A percentile compares a stretch with the other conserved stretches of the same genome.
Conservation (phyloP, 1,140 invertebrate species). For the Magallana ariakensis region DNA sequence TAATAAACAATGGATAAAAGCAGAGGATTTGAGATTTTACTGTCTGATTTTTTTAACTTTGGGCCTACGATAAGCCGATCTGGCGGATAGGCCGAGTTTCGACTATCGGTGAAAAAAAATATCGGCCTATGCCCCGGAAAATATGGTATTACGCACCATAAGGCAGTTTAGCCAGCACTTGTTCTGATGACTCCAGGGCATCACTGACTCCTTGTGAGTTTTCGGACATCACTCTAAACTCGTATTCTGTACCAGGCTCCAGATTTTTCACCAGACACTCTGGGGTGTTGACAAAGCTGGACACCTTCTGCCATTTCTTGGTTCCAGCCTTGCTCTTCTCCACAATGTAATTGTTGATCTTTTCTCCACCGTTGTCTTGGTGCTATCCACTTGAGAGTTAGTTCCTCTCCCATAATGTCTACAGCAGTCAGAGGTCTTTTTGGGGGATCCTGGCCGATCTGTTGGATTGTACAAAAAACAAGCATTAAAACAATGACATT, state of each 20-base stretch:
- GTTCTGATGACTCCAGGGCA: conserved; percentile 91
- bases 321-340: conserved; percentile 92
- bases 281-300: conserved; percentile 94
- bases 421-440: conserved; percentile 89
- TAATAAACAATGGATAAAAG: no score
- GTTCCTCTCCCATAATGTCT: conserved; percentile 96
- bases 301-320: conserved; percentile 81
- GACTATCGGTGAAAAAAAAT: no score
- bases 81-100: no score
- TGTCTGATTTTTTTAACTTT: no score
- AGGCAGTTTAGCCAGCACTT: conserved; percentile 96
- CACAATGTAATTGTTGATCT: conserved; percentile 97
- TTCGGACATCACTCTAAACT: conserved; percentile 98
- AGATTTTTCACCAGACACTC: conserved; percentile 93
- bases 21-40: no score
- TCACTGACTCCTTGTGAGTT: conserved; percentile 98
- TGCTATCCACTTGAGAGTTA: conserved; percentile 97
- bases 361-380: conserved; percentile 93
- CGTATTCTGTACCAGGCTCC: conserved; percentile 92
- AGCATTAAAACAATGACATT: background rate
- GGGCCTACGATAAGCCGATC: no score
- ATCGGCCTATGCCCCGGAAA: no score
- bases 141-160: conserved; percentile 90
- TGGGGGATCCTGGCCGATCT: conserved; percentile 92
- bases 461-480: background rate